Conservation (phyloP, 2,888 invertebrate genomes). For the Cephus pygmeus region DNA sequence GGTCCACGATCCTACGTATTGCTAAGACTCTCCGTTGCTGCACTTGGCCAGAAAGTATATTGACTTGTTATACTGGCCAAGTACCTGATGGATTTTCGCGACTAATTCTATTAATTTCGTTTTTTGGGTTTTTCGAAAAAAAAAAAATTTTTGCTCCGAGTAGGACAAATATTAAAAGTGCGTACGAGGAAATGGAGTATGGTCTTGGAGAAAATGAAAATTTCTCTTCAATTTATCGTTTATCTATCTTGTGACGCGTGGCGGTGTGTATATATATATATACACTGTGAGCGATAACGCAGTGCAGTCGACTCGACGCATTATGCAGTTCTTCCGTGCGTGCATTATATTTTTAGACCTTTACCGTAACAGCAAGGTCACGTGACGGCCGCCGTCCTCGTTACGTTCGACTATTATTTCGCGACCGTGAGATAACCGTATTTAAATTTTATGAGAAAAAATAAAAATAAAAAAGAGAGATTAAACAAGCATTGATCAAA, state of each 20-base stretch:
- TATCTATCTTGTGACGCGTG: conserved; percentile 40
- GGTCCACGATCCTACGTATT: no score
- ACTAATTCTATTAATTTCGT: no score
- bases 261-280: conserved; percentile 11
- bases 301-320: conserved; percentile 35
- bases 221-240: conserved; percentile 51
- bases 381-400: conserved; percentile 7
- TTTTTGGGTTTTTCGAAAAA: no score
- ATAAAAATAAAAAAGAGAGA: no score
- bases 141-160: no score
- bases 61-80: no score
- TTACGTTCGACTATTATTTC: background rate
- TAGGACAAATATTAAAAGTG: no score
- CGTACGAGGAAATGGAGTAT: no score
- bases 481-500: no score
- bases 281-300: conserved; percentile 38
- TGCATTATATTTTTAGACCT: conserved; percentile 50
- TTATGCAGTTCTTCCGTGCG: conserved; percentile 44
- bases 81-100: no score
- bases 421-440: background rate
- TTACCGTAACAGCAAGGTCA: conserved; percentile 29
- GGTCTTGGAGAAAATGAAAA: conserved; percentile 33
- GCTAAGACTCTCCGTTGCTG: no score
- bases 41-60: no score
- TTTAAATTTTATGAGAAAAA: background rate